A percentile compares a stretch with the other conserved stretches of the same genome.
Conservation (phyloP, 2,113 vertebrate species). For the Onychorhynchus coronatus region DNA sequence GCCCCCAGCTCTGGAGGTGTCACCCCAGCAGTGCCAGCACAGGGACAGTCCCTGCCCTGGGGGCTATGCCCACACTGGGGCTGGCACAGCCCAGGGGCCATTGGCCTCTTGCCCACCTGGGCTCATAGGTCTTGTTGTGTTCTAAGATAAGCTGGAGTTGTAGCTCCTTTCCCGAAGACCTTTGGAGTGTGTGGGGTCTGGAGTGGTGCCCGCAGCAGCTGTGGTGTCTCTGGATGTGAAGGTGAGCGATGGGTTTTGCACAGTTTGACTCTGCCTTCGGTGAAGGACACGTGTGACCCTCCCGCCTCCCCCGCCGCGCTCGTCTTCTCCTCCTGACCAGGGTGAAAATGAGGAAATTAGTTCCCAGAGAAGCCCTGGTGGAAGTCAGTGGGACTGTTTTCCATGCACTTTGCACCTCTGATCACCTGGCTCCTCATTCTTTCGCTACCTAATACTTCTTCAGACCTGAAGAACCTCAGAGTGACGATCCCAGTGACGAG, state of each 20-base stretch:
- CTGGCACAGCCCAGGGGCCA: background rate
- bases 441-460: background rate
- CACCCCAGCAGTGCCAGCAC: too few relatives aligned
- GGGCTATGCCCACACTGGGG: too few relatives aligned
- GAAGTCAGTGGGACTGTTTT: background rate
- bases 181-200: background rate
- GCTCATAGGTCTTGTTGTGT: fast-evolving
- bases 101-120: background rate
- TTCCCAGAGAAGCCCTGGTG: background rate
- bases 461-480: too few relatives aligned
- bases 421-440: background rate
- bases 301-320: fast-evolving
- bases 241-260: background rate
- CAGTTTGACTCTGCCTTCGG: background rate
- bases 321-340: background rate
- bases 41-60: background rate
- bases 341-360: background rate
- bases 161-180: background rate
- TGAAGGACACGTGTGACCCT: fast-evolving
- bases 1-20: too few relatives aligned
- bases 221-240: background rate
- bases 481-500: background rate
- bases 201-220: background rate
- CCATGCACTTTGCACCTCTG: fast-evolving
- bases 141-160: background rate